Evolutionary conservation across 2,113 vertebrate species (phyloP), one percentile per base, ranked within the genome.

Genomic region (Notarius lentiginosus): DNA sequence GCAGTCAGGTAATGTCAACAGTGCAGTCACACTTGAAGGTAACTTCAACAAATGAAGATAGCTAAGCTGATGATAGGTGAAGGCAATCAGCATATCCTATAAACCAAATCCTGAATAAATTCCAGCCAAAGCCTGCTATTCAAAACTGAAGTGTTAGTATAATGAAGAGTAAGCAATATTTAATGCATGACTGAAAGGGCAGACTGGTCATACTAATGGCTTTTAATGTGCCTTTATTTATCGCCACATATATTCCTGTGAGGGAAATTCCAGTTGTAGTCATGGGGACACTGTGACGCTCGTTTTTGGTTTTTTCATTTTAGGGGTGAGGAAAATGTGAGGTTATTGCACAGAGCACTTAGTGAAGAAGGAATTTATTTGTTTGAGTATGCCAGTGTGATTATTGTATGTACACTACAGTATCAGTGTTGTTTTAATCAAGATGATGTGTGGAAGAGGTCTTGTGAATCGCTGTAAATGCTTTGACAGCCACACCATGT

Each of bases 331-430:
- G 63, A 88, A 90, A 89, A 72, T 72, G 79, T 88, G 70, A 47
- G 84, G 66, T 84, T 75, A 87, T 81, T 91, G 94, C 94, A 95
- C 93, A 89, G 91, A 91, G 93, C 94, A 95, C 94, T 94, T 95
- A 89, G 87, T 88, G 85, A 93, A 90, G 80, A 88, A 63, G 75
- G 79, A 88, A n/a, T 56, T 80, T 87, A 88, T 85, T 87, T 73
- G 83, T 41, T 51, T 85, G 15, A 61, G 18, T 49, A 56, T 79
- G 75, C 49, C 55, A 49, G 53, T 89, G 53, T 87, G 10, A 87
- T 84, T 87, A 80, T 79, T 91, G 80, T 88, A 14, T 77, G 86
- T 66, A 86, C 85, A 87, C 83, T 87, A 84, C 51, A 27, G 56
- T 55, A 76, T 88, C 91, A 86, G 89, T 92, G 85, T 92, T 93